phyloP scores from a whole-genome alignment of 1,140 invertebrate species.

The Drosophila pallidifrons region DNA sequence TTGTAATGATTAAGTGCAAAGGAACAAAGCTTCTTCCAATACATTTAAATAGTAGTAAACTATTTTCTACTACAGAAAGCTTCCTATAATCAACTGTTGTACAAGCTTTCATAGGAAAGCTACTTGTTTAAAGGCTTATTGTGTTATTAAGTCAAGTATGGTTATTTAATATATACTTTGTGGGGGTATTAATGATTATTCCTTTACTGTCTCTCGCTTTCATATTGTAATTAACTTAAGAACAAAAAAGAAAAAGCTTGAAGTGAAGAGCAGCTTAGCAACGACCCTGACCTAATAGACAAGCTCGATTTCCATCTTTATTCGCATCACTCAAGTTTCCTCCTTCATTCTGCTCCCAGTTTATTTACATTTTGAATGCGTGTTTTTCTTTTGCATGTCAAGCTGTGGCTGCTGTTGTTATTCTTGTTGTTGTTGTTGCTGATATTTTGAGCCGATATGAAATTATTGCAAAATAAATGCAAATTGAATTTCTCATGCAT shows the following conservation, averaged over 20 bases:
- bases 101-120: not conserved
- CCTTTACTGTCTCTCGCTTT: too few relatives aligned
- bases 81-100: too few relatives aligned
- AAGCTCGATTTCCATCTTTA: not conserved
- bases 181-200: too few relatives aligned
- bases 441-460: conserved; percentile 72
- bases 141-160: too few relatives aligned
- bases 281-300: conserved; percentile 18
- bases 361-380: conserved; percentile 58
- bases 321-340: conserved; percentile 14
- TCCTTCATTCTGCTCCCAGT: conserved; percentile 28
- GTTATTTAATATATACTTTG: too few relatives aligned
- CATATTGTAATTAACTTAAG: too few relatives aligned
- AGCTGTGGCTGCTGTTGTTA: conserved; percentile 38
- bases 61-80: too few relatives aligned
- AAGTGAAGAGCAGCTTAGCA: conserved; percentile 22
- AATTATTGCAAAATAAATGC: conserved; percentile 84
- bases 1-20: too few relatives aligned
- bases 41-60: too few relatives aligned
- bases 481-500: conserved; percentile 83
- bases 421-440: conserved; percentile 61
- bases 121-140: too few relatives aligned
- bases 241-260: too few relatives aligned
- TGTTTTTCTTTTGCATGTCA: conserved; percentile 58
- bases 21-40: too few relatives aligned